Base-by-base conservation (phyloP, 2,797 vertebrate species). In the Jordanella pulchra region DNA sequence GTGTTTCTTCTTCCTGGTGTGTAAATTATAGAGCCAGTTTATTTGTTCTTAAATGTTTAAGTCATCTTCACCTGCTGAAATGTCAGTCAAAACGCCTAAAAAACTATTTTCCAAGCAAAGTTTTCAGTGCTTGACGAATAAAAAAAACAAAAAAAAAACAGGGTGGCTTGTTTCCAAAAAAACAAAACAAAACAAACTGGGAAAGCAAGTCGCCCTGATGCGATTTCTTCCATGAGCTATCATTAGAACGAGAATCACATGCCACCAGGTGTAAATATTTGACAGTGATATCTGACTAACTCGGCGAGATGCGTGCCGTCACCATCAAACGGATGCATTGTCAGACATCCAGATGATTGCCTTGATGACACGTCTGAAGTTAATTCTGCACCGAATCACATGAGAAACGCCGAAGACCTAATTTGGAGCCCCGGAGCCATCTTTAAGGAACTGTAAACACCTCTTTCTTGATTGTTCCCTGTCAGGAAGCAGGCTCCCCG, bases 361-460 rank as follows among this genome's bases (percentile, higher is more conserved):
- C 80, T 75, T 84, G 86, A 91, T 90, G 92, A 91, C 84, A 86
- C 86, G 79, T 87, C 86, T 84, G 85, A 88, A 89, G 91, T 89
- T 90, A 87, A 94, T 92, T 87, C 89, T 86, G 91, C 91, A 90
- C 86, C 47, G 87, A 89, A 90, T 93, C 91, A 86, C 87, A 86
- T 78, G 89, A 91, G 87, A 79, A 88, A 89, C 77, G 78, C 87
- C 44, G 84, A 77, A 61, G 84, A 91, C 89, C 90, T 91, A 92
- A 93, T 93, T 91, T 84, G 51, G 86, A 84, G 89, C 88, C 88
- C 80, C 56, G 86, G 66, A 90, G 90, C 86, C 79, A 86, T 90
- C 81, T 88, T 85, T 89, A 89, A 89, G 86, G 92, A 91, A 91
- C 86, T 94, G 91, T 92, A 93, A 94, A 94, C 92, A 93, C 89